Evolutionary conservation across 2,888 invertebrate genomes (phyloP), one percentile per base, ranked within the genome.

Genomic region (Amiota communis): DNA sequence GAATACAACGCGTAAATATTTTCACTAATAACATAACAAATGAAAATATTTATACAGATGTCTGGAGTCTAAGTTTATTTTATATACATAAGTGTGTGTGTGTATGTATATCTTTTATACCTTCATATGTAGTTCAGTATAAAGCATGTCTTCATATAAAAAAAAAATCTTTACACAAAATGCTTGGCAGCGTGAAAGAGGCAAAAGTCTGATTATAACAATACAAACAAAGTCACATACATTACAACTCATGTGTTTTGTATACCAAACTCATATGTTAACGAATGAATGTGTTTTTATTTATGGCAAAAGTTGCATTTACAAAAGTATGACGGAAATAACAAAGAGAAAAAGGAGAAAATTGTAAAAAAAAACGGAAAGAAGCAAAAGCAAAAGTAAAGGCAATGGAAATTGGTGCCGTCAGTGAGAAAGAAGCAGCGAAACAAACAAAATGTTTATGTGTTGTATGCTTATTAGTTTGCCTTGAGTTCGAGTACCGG

Each of bases 11-110:
- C 67, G 23, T 20, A 68, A 68, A 68, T 68, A 68, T 68, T 68
- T 68, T 68, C 67, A 17, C 67, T 68, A 53, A 68, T 51, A 68
- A 68, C 51, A 53, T n/a, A 23, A 68, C 53, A 68, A 68, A 68
- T 36, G 51, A 53, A 68, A 68, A 68, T 68, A 53, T 68, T 68
- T 68, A 47, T 53, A 48, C 67, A 68, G 67, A 53, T 68, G 51
- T 68, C 53, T 53, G 20, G 8, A 15, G 17, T 11, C 59, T 12
- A 59, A 12, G 53, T 53, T 13, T 53, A 12, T 13, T 15, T 53
- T 15, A 1, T 1, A 1, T 2, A 23, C 23, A n/a, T 51, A 23
- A n/a, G 49, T 67, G 20, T 49, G 49, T 68, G 20, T 68, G 65
- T 49, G 23, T 20, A 20, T 9, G 17, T 13, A 2, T 59, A 59